These are phyloP conservation scores for Galaxias olidus DNA, from an alignment of 2,797 vertebrate species.

Conservation along the genomic window DNA sequence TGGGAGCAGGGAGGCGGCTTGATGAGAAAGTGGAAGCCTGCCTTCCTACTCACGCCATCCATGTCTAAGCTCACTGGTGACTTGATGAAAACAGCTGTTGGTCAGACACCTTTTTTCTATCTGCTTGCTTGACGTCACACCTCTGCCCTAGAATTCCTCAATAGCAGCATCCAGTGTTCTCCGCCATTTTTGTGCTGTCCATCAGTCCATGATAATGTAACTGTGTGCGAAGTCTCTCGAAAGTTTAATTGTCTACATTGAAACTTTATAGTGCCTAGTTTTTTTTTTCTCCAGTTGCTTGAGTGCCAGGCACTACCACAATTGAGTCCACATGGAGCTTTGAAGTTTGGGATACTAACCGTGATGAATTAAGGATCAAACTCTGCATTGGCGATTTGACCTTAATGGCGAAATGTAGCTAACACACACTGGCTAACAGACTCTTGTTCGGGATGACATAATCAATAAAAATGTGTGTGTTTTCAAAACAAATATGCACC, in stretches of 20 bases:
- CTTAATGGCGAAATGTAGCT: conserved; percentile 39
- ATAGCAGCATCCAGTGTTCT: conserved; percentile 2
- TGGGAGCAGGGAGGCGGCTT: background rate
- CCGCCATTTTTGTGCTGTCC: conserved; percentile 31
- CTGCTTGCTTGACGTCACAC: conserved; percentile 40
- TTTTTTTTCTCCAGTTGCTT: conserved; percentile 81
- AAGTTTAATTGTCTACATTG: conserved; percentile 21
- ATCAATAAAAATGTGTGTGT: conserved; percentile 39
- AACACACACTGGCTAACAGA: conserved; percentile 28
- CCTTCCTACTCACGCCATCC: conserved; percentile 52
- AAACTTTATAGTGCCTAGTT: conserved; percentile 79
- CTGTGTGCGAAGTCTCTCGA: background rate
- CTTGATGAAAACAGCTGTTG: conserved; percentile 57
- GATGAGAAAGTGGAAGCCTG: conserved; percentile 11
- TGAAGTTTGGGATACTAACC: conserved; percentile 87
- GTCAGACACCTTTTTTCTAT: conserved; percentile 51
- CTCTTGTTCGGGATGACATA: conserved; percentile 42
- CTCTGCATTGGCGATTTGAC: conserved; percentile 45
- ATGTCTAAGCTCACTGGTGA: conserved; percentile 45
- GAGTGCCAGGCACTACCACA: conserved; percentile 86
- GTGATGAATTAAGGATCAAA: conserved; percentile 81
- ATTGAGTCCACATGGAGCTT: conserved; percentile 91
- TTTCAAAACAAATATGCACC: conserved; percentile 32
- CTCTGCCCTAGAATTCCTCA: background rate
- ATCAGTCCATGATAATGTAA: conserved; percentile 12